These are phyloP conservation scores for Rhinichthys osculus DNA, from an alignment of 2,797 vertebrate species.

Conservation along the genomic window DNA sequence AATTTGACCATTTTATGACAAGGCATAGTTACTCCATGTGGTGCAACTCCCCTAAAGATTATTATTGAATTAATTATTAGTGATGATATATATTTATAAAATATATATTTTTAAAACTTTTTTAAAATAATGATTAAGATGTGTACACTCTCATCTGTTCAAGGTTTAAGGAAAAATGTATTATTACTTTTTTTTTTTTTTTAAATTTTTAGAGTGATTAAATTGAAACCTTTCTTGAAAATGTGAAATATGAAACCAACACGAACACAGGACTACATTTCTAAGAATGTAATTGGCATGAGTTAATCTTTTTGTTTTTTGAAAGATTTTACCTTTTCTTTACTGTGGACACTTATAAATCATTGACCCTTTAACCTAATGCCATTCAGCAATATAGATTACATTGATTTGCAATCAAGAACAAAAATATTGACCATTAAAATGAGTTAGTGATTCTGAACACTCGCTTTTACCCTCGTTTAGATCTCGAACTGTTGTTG, in stretches of 20 bases:
- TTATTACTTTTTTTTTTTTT: background rate
- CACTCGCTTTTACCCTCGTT: background rate
- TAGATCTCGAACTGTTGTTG: background rate
- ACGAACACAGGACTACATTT: background rate
- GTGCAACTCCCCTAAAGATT: background rate
- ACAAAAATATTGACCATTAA: background rate
- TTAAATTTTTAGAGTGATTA: background rate
- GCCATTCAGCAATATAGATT: background rate
- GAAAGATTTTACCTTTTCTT: background rate
- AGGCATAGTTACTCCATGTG: background rate
- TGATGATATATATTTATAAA: background rate
- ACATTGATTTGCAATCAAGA: conserved; percentile 27
- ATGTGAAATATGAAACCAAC: background rate
- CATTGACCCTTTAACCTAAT: background rate
- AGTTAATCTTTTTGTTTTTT: background rate
- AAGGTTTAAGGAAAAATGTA: background rate
- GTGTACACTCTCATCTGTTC: background rate
- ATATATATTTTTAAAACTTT: background rate
- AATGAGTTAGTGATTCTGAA: background rate
- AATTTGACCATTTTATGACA: background rate
- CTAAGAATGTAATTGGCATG: background rate
- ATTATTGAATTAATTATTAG: background rate
- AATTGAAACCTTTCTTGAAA: background rate
- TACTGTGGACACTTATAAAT: background rate
- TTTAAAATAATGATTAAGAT: background rate